phyloP scores from a whole-genome alignment of 1,140 invertebrate species.

The Melipona quadrifasciata region DNA sequence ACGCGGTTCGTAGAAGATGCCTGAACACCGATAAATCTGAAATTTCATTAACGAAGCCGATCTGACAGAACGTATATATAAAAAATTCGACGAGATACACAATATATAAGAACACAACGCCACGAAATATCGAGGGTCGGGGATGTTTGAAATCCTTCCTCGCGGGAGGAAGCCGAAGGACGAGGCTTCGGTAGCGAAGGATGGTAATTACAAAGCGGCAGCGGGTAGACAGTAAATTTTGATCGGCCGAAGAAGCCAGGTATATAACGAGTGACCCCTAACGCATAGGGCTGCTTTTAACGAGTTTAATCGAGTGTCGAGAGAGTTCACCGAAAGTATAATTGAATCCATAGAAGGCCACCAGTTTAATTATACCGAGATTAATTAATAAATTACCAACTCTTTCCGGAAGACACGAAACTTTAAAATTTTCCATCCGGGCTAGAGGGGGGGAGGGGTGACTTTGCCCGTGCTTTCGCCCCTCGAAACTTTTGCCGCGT shows the following conservation, averaged over 20 bases:
- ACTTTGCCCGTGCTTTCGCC: neutral
- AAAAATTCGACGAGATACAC: too few relatives aligned
- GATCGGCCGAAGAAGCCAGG: conserved; percentile 1
- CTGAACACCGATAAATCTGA: too few relatives aligned
- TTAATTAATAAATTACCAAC: conserved; percentile 40
- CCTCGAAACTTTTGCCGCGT: neutral
- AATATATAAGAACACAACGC: too few relatives aligned
- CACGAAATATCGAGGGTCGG: too few relatives aligned
- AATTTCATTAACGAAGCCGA: too few relatives aligned
- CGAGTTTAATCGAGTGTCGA: conserved; percentile 35
- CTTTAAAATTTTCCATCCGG: conserved; percentile 11
- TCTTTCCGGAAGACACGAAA: neutral
- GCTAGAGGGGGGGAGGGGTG: neutral
- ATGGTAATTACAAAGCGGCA: neutral
- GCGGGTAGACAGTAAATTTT: neutral
- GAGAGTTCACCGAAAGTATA: conserved; percentile 10
- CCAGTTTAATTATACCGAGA: conserved; percentile 31
- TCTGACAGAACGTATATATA: too few relatives aligned
- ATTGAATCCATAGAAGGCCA: conserved; percentile 25
- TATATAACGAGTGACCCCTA: conserved; percentile 7
- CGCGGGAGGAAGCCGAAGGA: neutral
- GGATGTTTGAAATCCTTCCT: neutral
- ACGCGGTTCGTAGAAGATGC: too few relatives aligned
- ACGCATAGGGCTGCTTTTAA: conserved; percentile 23
- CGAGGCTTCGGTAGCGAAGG: neutral